Base-by-base conservation (phyloP, 64 coral and sea anemone species). In the Catalaphyllia jardinei region DNA sequence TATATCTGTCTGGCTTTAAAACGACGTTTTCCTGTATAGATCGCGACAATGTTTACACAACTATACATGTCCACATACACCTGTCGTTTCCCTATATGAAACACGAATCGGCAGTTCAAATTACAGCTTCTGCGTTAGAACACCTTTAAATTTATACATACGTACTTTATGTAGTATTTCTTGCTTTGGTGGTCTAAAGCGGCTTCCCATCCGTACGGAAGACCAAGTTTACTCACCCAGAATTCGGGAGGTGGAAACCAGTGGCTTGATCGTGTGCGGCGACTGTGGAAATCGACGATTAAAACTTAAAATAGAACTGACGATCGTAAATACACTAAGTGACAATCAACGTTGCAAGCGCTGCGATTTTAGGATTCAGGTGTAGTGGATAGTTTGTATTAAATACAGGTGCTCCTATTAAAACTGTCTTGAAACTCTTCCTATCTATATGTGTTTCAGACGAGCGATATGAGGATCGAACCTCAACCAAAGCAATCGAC, bases 81-180 rank as follows among this genome's bases (percentile, higher is more conserved):
- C 65, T 69, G 65, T 25, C 65, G 4, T 69, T 69, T 69, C 0
- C 16, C 24, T 9, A 27, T 27, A 29, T 46, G 6, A 46, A 69
- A 69, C 22, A 25, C 5, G 65, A 25, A 27, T 3, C 65, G 65
- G 65, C n/a, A 10, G 65, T 69, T 69, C 25, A 69, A 69, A 69
- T 69, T 27, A 69, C 22, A 69, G 65, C 22, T 69, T 8, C 4
- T 11, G 24, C n/a, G 10, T 69, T 27, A 69, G 0, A 11, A 27
- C 22, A 25, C 65, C 65, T 27, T 69, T 27, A 0, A 24, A 1
- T 25, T 49, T 60, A 75, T 38, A 79, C 10, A 20, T 46, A 87
- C 95, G 87, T 85, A 96, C 95, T 93, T 93, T 83, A 96, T 96
- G 64, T 93, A 96, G 35, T 96, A 96, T 83, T 88, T 96, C 54